Conservation (phyloP, 2,888 invertebrate genomes). For the Anoplius nigerrimus region DNA sequence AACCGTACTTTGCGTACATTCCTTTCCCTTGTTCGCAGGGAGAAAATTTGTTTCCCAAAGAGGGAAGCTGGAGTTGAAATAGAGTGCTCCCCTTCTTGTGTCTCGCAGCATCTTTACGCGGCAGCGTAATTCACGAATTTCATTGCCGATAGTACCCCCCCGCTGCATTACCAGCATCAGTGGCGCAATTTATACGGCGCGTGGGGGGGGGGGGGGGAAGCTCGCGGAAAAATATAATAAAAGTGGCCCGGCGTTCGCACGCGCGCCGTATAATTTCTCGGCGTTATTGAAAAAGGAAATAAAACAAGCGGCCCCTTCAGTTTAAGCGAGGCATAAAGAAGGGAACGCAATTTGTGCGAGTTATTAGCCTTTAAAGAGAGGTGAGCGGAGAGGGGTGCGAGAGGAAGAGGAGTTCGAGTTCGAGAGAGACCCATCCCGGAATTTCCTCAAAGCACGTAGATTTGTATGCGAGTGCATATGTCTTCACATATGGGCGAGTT, state of each 20-base stretch:
- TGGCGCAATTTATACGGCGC: constrained; percentile 18
- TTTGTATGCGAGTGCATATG: too few relatives aligned
- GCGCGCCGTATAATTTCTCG: too few relatives aligned
- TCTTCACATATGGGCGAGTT: too few relatives aligned
- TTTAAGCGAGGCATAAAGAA: too few relatives aligned
- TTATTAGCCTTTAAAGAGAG: too few relatives aligned
- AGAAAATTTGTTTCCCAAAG: too few relatives aligned
- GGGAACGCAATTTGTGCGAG: too few relatives aligned
- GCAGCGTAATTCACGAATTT: constrained; percentile 1
- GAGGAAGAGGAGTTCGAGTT: neutral
- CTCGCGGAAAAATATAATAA: constrained; percentile 27
- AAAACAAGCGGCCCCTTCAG: neutral
- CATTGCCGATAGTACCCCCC: neutral
- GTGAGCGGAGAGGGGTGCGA: neutral
- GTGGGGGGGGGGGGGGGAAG: constrained; percentile 17
- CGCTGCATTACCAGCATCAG: neutral
- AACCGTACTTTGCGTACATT: too few relatives aligned
- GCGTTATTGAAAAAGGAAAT: neutral
- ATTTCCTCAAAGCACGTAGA: too few relatives aligned
- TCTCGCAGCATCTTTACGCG: neutral
- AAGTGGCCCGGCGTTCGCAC: neutral
- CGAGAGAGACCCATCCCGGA: neutral
- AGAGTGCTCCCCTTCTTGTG: too few relatives aligned
- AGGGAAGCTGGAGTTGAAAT: too few relatives aligned
- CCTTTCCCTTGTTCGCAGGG: too few relatives aligned